A percentile compares a stretch with the other conserved stretches of the same genome.
Evolutionary conservation across 2,888 invertebrate species (phyloP).

Genomic region (Conus canariensis): DNA sequence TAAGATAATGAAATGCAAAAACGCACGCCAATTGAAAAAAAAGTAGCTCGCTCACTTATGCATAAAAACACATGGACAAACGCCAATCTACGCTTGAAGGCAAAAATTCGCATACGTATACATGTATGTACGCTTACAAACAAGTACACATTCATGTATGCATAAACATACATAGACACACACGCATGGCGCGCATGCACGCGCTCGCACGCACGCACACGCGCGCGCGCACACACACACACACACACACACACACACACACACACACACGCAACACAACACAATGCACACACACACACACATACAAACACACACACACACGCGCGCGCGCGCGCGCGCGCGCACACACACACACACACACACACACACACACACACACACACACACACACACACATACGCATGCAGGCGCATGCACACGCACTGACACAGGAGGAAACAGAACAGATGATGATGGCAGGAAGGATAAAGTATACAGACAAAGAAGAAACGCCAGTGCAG

Average conservation of each 20-base stretch:
- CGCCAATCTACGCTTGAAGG: too few relatives aligned
- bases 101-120: neutral
- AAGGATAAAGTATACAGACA: too few relatives aligned
- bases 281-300: neutral
- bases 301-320: neutral
- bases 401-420: neutral
- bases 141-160: neutral
- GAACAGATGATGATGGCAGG: too few relatives aligned
- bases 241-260: neutral
- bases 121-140: neutral
- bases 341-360: neutral
- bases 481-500: too few relatives aligned
- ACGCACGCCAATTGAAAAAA: too few relatives aligned
- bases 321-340: neutral
- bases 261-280: neutral
- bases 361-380: neutral
- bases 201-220: neutral
- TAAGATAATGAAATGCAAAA: too few relatives aligned
- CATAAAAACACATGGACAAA: too few relatives aligned
- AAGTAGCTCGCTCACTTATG: too few relatives aligned
- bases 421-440: neutral
- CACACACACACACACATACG: neutral
- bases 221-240: neutral
- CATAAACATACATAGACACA: constrained; percentile 8
- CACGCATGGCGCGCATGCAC: neutral